These are phyloP conservation scores for Drosophila borealis DNA, from an alignment of 2,888 invertebrate genomes.

Conservation along the genomic window DNA sequence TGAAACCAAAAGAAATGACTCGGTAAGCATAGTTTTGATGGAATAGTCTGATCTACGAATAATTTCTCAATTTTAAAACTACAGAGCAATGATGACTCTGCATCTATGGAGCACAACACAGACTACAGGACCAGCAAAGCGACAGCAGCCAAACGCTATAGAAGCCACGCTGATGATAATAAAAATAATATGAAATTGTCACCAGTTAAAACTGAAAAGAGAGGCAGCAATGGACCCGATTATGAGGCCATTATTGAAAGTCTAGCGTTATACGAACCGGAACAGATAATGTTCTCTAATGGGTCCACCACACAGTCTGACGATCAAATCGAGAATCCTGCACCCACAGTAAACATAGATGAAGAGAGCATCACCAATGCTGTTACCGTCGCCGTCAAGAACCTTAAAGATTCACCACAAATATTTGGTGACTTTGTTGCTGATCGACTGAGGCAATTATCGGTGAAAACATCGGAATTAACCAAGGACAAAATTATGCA, in stretches of 20 bases:
- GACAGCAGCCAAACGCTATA: slow-evolving; percentile 19
- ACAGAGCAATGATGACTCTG: slow-evolving; percentile 26
- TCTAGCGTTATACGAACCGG: slow-evolving; percentile 62
- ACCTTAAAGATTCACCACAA: slow-evolving; percentile 58
- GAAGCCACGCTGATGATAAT: neutral
- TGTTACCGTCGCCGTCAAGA: slow-evolving; percentile 51
- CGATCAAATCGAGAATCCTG: slow-evolving; percentile 11
- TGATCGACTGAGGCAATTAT: slow-evolving; percentile 55
- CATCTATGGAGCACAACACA: slow-evolving; percentile 6
- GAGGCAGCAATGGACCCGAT: slow-evolving; percentile 38
- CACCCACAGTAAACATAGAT: slow-evolving; percentile 7
- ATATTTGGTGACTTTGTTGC: slow-evolving; percentile 68
- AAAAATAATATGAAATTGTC: slow-evolving; percentile 5
- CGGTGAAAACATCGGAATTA: slow-evolving; percentile 51
- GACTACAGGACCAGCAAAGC: slow-evolving; percentile 24
- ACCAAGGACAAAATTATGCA: slow-evolving; percentile 71
- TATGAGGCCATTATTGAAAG: slow-evolving; percentile 68
- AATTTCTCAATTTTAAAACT: neutral
- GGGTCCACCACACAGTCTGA: slow-evolving; percentile 34
- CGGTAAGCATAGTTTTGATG: slow-evolving; percentile 32
- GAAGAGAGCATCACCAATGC: slow-evolving; percentile 68
- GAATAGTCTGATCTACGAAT: neutral
- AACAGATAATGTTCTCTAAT: slow-evolving; percentile 60
- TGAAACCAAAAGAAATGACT: slow-evolving; percentile 10
- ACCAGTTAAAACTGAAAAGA: slow-evolving; percentile 26